Base-by-base conservation (phyloP, 1,140 invertebrate species). In the Lineus longissimus region DNA sequence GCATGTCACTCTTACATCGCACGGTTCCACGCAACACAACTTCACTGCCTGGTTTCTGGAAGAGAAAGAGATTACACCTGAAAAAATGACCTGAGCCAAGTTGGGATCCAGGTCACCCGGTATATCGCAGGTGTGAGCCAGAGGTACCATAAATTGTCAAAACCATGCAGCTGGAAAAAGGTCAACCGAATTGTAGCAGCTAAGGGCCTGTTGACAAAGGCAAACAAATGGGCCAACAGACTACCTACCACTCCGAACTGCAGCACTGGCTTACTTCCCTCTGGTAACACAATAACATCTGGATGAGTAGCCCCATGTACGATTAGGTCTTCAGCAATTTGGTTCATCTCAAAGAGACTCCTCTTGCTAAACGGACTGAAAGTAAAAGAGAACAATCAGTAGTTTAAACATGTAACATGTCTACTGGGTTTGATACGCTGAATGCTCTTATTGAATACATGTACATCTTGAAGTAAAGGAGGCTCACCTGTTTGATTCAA, bases 11-110 rank as follows among this genome's bases (percentile, higher is more conserved):
- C 55, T 77, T 70, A 60, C 69, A 70, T 47, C 64, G 63, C 9
- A 76, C 57, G 41, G 61, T 55, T 11, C 70, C 69, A 63, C 65
- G 62, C 36, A 77, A 60, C 15, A 72, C 68, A 29, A 77, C 67
- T n/a, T 71, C 70, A 63, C 73, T 76, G 47, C 71, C 72, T 41
- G 76, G 74, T 70, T 73, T 73, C 76, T 77, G 61, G 15, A 61
- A 51, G n/a, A 61, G 36, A 41, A 27, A 19, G 2, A 51, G 47
- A 19, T 33, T 25, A 29, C 17, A 17, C 55, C 55, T 51, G 19
- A 61, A 61, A 61, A 60, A 27, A 60, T 19, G 27, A 45, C 17
- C 40, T n/a, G n/a, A n/a, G n/a, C n/a, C n/a, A n/a, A n/a, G n/a
- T n/a, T n/a, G n/a, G n/a, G n/a, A n/a, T n/a, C n/a, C n/a, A n/a